phyloP scores from a whole-genome alignment of 2,113 vertebrate species.

The Equus przewalskii region DNA sequence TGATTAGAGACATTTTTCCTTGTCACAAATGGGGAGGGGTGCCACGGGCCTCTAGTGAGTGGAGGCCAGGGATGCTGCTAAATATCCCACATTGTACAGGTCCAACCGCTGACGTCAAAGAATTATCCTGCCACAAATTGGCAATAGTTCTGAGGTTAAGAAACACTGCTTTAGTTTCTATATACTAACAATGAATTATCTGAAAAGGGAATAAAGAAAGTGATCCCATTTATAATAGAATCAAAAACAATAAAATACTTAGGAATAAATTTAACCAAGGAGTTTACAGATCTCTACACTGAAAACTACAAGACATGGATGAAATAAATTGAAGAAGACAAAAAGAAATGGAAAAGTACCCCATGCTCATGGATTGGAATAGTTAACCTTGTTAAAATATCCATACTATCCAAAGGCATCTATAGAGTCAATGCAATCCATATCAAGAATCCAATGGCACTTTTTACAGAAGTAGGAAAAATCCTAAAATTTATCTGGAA shows the following conservation, averaged over 20 bases:
- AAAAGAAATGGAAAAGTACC: not conserved
- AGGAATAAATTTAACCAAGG: not conserved
- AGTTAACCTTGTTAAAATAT: not conserved
- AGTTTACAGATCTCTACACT: not conserved
- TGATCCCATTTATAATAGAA: not conserved
- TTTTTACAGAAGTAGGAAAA: not conserved
- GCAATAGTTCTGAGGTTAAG: not conserved
- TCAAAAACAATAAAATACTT: not conserved
- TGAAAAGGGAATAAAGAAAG: not conserved
- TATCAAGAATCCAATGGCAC: not conserved
- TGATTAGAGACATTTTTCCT: not conserved
- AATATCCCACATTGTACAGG: not conserved
- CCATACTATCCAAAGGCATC: not conserved
- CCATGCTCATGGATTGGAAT: not conserved
- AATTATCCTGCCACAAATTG: not conserved
- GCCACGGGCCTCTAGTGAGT: not conserved
- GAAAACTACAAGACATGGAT: not conserved
- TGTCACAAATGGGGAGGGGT: not conserved
- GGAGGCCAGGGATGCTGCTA: not conserved
- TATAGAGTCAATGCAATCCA: not conserved
- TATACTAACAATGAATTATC: not conserved
- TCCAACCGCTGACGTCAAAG: fast-evolving
- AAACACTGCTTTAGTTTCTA: not conserved
- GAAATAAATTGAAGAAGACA: not conserved
- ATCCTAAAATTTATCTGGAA: not conserved